Evolutionary conservation across 2,797 vertebrate genomes (phyloP), one percentile per base, ranked within the genome.

Genomic region (Pelochelys cantorii): DNA sequence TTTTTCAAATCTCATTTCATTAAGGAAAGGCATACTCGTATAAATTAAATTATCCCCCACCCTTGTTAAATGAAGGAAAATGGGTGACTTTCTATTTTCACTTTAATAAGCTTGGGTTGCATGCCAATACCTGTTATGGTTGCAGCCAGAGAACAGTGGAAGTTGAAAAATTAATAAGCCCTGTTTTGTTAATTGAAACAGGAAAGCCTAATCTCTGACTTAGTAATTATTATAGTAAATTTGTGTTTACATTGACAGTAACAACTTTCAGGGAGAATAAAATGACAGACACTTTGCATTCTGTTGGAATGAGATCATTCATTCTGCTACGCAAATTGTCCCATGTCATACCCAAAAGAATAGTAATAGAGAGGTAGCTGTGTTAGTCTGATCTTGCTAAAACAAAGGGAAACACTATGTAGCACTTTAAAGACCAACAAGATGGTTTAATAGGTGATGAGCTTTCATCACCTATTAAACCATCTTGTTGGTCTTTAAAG

Each of bases 251-350:
- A 15, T 18, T 74, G 8, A 5, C 25, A 68, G 13, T 5, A 29
- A 3, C 53, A 92, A 5, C 55, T 88, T 59, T 79, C 31, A 65
- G 4, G 65, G 7, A 60, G 83, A 81, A 59, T 3, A 8, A 57
- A 34, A 11, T 71, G 1, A 15, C 81, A 56, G 56, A 25, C 59
- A 0, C 4, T 42, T 55, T n/a, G 3, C 2, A 0, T 90, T 90
- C 84, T 0, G 0, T 7, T 80, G 60, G 18, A 7, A 18, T 0
- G 1, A 11, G 4, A 54, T 14, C 22, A 4, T 79, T 85, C 0
- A 0, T 60, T 3, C 89, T 1, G 0, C 77, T 75, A 7, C 11
- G 0, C 0, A 0, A 85, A 18, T 62, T 3, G 15, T 60, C 13
- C 79, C 81, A 1, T 4, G 1, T 14, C 22, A 11, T 54, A 92